A percentile compares a stretch with the other conserved stretches of the same genome.
These are phyloP conservation scores for Anabacerthia variegaticeps DNA, from an alignment of 2,797 vertebrate genomes.

Conservation along the genomic window DNA sequence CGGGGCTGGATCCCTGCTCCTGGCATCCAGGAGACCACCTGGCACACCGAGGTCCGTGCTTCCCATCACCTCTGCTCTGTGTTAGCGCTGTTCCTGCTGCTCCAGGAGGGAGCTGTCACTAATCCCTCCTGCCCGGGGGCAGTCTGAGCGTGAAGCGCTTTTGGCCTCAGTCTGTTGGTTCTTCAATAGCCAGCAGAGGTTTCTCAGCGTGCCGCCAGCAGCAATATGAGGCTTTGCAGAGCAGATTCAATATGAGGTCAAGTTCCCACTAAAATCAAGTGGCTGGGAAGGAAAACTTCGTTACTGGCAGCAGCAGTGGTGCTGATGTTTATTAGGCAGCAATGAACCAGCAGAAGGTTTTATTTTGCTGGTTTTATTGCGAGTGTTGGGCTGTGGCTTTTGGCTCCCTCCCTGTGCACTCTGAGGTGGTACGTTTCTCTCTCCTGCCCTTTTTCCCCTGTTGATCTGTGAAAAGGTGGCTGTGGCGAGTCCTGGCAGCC, in stretches of 20 bases:
- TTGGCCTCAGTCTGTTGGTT: neutral
- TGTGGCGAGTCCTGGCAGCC: neutral
- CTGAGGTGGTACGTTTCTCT: fast-evolving
- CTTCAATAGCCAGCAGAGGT: neutral
- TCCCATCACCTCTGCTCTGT: fast-evolving
- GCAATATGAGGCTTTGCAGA: neutral
- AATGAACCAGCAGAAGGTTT: neutral
- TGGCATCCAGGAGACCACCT: fast-evolving
- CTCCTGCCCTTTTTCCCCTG: neutral
- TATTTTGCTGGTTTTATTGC: neutral
- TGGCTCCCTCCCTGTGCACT: neutral
- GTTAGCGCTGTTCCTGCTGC: neutral
- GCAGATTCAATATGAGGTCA: neutral
- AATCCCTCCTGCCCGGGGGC: neutral
- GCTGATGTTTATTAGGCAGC: neutral
- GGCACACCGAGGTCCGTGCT: neutral
- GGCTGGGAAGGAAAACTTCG: slow-evolving; percentile 27
- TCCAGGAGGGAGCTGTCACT: neutral
- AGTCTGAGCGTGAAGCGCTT: fast-evolving
- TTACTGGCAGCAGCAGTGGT: neutral
- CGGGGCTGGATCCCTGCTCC: neutral
- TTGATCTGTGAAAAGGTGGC: neutral
- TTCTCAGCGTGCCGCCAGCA: neutral
- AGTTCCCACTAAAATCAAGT: slow-evolving; percentile 36
- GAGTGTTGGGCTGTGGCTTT: neutral